Percentiles rank a stretch among this genome's conserved stretches.
These are phyloP conservation scores for Menidia beryllina DNA, from an alignment of 2,113 vertebrate genomes.

Conservation along the genomic window DNA sequence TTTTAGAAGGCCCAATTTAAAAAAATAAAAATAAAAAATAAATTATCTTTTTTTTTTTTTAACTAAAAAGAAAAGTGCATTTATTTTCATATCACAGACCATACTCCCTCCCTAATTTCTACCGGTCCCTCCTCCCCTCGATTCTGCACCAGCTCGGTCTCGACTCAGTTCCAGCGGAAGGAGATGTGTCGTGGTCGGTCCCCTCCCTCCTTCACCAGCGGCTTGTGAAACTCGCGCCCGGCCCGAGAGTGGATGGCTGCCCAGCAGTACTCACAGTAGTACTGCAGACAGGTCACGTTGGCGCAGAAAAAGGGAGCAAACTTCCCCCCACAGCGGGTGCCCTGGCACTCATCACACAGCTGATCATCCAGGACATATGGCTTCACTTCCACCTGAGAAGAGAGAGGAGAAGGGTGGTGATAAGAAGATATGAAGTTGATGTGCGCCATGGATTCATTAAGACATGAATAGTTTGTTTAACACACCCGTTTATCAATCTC, in stretches of 20 bases:
- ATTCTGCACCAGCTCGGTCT: conserved; percentile 47
- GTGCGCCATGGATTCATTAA: neutral
- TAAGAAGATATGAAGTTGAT: neutral
- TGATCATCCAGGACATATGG: conserved; percentile 99
- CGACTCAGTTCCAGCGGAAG: conserved; percentile 98
- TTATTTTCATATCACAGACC: conserved; percentile 87
- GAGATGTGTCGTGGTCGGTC: conserved; percentile 99
- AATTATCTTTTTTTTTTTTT: conserved; percentile 72
- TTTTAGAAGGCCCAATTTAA: conserved; percentile 82
- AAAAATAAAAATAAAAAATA: conserved; percentile 82
- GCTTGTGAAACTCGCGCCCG: conserved; percentile 99
- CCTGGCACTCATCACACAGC: conserved; percentile 99
- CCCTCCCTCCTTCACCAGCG: conserved; percentile 98
- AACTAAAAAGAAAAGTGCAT: conserved; percentile 98
- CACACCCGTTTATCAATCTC: conserved; percentile 99
- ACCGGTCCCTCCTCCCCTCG: conserved; percentile 55
- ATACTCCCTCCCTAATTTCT: conserved; percentile 73
- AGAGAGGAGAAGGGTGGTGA: conserved; percentile 16
- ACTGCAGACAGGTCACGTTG: conserved; percentile 99
- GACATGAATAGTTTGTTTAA: conserved; percentile 34
- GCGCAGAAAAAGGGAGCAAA: conserved; percentile 99
- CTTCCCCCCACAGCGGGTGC: conserved; percentile 98
- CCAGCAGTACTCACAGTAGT: conserved; percentile 99
- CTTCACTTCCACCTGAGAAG: conserved; percentile 98
- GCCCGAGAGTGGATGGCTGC: conserved; percentile 98